Base-by-base conservation (phyloP, 1,140 invertebrate species). In the Galleria mellonella region DNA sequence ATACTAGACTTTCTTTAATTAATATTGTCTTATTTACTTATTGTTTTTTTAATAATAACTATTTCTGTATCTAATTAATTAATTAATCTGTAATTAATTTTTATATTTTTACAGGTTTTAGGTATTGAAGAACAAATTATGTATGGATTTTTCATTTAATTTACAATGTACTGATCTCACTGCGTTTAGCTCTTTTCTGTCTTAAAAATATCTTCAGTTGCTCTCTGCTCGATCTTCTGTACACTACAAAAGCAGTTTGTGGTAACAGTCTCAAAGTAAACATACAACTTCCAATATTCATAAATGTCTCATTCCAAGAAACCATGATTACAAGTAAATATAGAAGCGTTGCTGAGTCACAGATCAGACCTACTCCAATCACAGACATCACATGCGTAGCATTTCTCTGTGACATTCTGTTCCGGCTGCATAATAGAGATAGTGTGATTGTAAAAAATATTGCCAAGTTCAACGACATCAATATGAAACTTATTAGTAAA, bases 341-440 rank as follows among this genome's bases (percentile, higher is more conserved):
- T 12, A 37, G 4, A 37, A 37, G 17, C 15, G 35, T 9, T n/a
- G 13, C 35, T n/a, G 37, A 47, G 23, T 61, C 58, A 30, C 58
- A 61, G 10, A 56, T 13, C 9, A 61, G 14, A 0, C 46, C 58
- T 6, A 61, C 50, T n/a, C 44, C 58, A 11, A 56, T 40, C 11
- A 56, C 23, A 14, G 58, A 38, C 12, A 49, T 10, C 10, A 47
- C 31, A 38, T 52, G 43, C 14, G 10, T 46, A 2, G 14, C 12
- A 28, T 37, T 45, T 29, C 35, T 44, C 7, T 40, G 42, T 9
- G 40, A 40, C 11, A 53, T 35, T 13, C 12, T 38, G 5, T 14
- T 33, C 5, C 47, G 43, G 48, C 2, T 40, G 48, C 13, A 53
- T 37, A 3, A 53, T 40, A 31, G 15, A 43, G 0, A 37, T 32